Conservation (phyloP, 2,888 invertebrate genomes). For the Tenthredo amoena region DNA sequence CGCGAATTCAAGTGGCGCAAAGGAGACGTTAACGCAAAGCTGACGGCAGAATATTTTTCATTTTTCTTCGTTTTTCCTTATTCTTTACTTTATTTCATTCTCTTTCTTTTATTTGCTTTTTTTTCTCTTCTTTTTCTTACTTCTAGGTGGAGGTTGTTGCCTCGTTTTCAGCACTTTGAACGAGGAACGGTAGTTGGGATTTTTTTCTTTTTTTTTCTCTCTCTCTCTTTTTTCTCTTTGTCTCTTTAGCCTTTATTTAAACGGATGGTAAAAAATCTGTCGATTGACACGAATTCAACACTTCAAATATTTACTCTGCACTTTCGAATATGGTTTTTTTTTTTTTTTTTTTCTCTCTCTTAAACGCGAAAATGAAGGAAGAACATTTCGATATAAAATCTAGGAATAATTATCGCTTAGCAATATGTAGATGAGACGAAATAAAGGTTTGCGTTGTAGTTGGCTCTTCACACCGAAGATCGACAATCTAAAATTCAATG, state of each 20-base stretch:
- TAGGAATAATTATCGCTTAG: not conserved
- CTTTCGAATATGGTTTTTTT: not conserved
- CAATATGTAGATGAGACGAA: not conserved
- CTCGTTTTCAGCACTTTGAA: not conserved
- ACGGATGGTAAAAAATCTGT: not conserved
- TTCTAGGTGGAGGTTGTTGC: not conserved
- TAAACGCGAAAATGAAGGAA: not conserved
- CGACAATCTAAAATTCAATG: not conserved
- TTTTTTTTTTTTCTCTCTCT: not conserved
- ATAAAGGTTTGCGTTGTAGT: not conserved
- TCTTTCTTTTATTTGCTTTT: not conserved
- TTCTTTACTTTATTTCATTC: not conserved
- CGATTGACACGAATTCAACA: not conserved
- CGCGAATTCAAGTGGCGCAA: conserved; percentile 52
- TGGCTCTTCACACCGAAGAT: no score
- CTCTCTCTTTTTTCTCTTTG: not conserved
- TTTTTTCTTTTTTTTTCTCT: no score
- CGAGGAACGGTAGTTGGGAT: not conserved
- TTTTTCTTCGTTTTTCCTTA: not conserved
- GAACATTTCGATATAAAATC: not conserved
- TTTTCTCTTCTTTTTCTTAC: not conserved
- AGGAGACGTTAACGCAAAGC: conserved; percentile 31
- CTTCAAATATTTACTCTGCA: conserved; percentile 8
- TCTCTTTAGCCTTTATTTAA: not conserved
- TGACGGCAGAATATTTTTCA: conserved; percentile 22